These are phyloP conservation scores for Poeciliopsis infans DNA, from an alignment of 2,797 vertebrate species.

Conservation along the genomic window DNA sequence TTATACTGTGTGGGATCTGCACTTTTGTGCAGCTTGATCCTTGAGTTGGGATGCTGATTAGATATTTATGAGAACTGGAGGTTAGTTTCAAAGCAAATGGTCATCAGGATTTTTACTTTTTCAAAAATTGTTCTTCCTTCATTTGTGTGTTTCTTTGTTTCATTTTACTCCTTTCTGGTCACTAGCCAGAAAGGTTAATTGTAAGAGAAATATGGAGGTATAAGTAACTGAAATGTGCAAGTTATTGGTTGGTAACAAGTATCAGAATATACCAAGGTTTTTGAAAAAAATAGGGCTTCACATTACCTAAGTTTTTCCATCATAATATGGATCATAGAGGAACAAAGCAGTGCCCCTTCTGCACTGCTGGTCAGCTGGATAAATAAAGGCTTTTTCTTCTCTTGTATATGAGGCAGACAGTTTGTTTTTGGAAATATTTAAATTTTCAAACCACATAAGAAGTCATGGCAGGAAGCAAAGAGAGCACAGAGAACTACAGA, in stretches of 20 bases:
- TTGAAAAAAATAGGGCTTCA: background rate
- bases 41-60: constrained; percentile 35
- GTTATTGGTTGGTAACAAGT: background rate
- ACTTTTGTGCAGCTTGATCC: background rate
- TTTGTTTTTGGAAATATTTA: background rate
- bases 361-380: background rate
- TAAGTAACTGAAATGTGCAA: background rate
- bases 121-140: constrained; percentile 31
- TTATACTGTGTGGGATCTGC: constrained; percentile 19
- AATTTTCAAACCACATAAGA: background rate
- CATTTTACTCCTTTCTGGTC: background rate
- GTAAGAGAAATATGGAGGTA: background rate
- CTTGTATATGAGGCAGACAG: background rate
- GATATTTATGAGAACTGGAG: constrained; percentile 60
- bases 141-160: background rate
- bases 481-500: background rate
- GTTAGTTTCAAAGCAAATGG: constrained; percentile 24
- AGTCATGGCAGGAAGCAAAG: background rate
- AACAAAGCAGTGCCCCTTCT: background rate
- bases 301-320: background rate
- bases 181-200: background rate
- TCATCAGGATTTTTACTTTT: constrained; percentile 41
- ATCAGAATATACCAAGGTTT: background rate
- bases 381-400: background rate
- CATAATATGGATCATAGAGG: background rate